phyloP scores from a whole-genome alignment of 2,888 invertebrate genomes.

The Nysson spinosus region DNA sequence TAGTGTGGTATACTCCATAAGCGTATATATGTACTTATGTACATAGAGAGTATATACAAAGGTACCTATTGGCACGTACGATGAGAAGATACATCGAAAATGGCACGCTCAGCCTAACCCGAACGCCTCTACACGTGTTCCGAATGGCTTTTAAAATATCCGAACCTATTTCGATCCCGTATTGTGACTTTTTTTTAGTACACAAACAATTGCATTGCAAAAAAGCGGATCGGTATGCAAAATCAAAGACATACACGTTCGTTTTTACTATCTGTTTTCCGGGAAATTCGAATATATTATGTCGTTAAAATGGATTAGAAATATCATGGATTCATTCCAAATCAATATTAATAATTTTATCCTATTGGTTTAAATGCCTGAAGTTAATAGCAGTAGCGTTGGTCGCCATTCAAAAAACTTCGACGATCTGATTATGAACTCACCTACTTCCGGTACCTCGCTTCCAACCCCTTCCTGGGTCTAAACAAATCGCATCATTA shows the following conservation, averaged over 20 bases:
- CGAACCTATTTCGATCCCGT: conserved; percentile 23
- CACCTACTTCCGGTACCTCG: conserved; percentile 22
- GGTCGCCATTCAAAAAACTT: conserved; percentile 33
- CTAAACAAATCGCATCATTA: conserved; percentile 48
- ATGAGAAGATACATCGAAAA: conserved; percentile 61
- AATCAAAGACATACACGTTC: background rate
- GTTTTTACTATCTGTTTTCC: too few relatives aligned
- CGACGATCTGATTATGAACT: conserved; percentile 29
- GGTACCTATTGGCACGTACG: conserved; percentile 63
- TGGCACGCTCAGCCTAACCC: conserved; percentile 48
- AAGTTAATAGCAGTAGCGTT: too few relatives aligned
- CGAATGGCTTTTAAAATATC: conserved; percentile 48
- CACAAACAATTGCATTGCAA: background rate
- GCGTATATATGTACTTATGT: conserved; percentile 4
- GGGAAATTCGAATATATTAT: too few relatives aligned
- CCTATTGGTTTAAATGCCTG: too few relatives aligned
- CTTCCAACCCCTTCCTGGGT: conserved; percentile 11
- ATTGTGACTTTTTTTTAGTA: conserved; percentile 1
- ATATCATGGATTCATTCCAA: too few relatives aligned
- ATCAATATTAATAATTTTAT: too few relatives aligned
- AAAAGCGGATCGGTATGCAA: background rate
- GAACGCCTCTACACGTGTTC: conserved; percentile 44
- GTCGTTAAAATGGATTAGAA: too few relatives aligned
- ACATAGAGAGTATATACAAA: conserved; percentile 10
- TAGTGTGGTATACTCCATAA: conserved; percentile 27